phyloP scores from a whole-genome alignment of 2,113 vertebrate genomes.

The Neolamprologus cancellatus region DNA sequence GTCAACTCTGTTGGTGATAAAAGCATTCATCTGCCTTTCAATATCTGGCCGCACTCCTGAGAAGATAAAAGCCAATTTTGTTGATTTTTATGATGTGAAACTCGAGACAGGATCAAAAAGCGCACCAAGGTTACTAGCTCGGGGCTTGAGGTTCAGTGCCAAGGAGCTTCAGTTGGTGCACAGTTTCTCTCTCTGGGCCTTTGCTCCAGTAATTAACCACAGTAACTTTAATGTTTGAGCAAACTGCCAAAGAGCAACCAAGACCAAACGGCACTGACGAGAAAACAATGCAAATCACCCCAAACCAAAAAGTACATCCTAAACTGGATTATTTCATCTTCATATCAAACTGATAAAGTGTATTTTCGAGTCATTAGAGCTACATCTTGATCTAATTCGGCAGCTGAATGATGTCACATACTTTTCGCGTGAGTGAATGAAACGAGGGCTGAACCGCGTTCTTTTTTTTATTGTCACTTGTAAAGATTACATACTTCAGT shows the following conservation, averaged over 20 bases:
- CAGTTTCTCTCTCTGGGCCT: neutral
- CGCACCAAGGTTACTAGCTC: conserved; percentile 2
- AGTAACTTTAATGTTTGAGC: neutral
- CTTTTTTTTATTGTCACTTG: neutral
- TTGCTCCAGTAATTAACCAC: neutral
- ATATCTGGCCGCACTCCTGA: conserved; percentile 3
- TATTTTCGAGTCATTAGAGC: neutral
- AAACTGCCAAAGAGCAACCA: neutral
- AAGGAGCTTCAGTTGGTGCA: conserved; percentile 1
- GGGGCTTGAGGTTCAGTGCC: conserved; percentile 12
- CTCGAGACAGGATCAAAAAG: conserved; percentile 39
- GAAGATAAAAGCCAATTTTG: conserved; percentile 37
- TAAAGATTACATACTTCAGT: neutral
- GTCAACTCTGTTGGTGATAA: conserved; percentile 21
- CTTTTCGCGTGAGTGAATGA: neutral
- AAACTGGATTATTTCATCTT: neutral
- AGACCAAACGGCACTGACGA: neutral
- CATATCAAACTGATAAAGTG: neutral
- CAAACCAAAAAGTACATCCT: neutral
- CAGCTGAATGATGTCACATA: neutral
- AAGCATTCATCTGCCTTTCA: conserved; percentile 24
- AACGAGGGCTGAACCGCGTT: neutral
- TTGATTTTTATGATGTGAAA: conserved; percentile 49
- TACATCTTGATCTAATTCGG: neutral
- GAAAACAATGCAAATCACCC: neutral